These are phyloP conservation scores for Lycia hirtaria DNA, from an alignment of 2,888 invertebrate genomes.

Conservation along the genomic window DNA sequence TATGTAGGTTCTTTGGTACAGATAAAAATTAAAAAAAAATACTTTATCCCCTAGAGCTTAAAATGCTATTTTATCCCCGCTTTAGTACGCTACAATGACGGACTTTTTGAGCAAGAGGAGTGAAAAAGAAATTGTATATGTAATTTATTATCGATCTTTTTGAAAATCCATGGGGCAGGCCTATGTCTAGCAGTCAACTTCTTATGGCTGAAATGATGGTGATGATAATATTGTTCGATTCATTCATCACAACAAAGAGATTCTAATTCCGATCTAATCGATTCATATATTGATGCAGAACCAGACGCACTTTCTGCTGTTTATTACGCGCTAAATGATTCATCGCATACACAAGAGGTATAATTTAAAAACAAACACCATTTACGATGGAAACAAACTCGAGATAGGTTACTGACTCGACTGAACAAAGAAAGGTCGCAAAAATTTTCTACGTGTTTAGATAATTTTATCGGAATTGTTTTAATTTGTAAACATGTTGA, in stretches of 20 bases:
- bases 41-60: too few relatives aligned
- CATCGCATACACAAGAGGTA: background rate
- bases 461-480: constrained; percentile 1
- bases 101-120: too few relatives aligned
- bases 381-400: background rate
- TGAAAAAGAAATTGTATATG: too few relatives aligned
- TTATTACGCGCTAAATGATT: background rate
- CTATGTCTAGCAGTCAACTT: too few relatives aligned
- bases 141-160: too few relatives aligned
- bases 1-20: too few relatives aligned
- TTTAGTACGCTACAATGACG: too few relatives aligned
- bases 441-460: background rate
- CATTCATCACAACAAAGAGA: background rate
- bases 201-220: too few relatives aligned
- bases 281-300: background rate
- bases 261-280: background rate
- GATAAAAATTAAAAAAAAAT: too few relatives aligned
- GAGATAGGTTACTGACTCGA: constrained; percentile 7
- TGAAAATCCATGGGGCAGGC: too few relatives aligned
- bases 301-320: background rate
- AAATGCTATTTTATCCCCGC: too few relatives aligned
- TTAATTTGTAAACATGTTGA: background rate
- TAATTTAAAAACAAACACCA: background rate
- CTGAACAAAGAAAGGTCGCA: constrained; percentile 6
- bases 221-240: too few relatives aligned